These are phyloP conservation scores for Campoletis raptor DNA, from an alignment of 2,888 invertebrate genomes.

Conservation along the genomic window DNA sequence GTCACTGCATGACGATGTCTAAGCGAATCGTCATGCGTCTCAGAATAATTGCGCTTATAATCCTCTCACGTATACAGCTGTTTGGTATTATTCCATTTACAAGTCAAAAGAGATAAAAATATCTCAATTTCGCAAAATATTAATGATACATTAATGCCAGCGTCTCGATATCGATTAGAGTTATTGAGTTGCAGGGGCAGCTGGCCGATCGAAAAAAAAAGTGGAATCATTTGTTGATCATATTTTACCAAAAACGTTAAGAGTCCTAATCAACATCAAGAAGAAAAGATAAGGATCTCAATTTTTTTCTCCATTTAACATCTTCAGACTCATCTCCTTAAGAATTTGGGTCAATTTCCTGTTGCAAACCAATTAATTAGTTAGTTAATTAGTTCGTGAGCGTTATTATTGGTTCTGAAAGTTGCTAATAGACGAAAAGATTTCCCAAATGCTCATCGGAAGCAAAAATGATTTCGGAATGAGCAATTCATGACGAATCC, in stretches of 20 bases:
- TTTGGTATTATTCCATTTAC: constrained; percentile 54
- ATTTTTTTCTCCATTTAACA: not conserved
- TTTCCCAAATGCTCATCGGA: not conserved
- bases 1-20: not conserved
- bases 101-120: constrained; percentile 24
- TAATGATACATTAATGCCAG: not conserved
- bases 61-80: constrained; percentile 51
- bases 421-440: no score
- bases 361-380: no score
- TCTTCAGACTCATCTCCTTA: not conserved
- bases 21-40: constrained; percentile 25
- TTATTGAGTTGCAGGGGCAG: not conserved
- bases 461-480: not conserved
- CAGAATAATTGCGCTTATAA: constrained; percentile 39
- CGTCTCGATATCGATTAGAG: not conserved
- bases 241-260: not conserved
- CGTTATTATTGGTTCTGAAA: no score
- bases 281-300: not conserved
- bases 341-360: not conserved
- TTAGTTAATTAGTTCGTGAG: no score
- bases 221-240: not conserved
- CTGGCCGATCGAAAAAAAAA: not conserved
- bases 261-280: not conserved
- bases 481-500: not conserved
- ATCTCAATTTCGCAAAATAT: constrained; percentile 36